Conservation (phyloP, 37 sponge, comb jelly and placozoan species). For the Ephydatia muelleri region DNA sequence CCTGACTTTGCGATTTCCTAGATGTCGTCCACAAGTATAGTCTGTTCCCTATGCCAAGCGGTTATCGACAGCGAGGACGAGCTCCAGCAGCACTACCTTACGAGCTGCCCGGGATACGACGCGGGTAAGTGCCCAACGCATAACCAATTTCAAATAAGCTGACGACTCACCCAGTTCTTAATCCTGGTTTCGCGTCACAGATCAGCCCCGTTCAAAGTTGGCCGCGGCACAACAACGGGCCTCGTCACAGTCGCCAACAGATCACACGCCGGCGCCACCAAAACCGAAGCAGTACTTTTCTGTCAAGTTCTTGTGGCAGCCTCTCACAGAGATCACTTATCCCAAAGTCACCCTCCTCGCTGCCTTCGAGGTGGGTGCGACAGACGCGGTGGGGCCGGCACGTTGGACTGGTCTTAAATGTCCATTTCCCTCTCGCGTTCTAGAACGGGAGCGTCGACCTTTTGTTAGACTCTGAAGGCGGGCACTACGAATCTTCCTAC, state of each 20-base stretch:
- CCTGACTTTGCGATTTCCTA: no score
- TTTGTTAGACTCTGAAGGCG: slow-evolving; percentile 21
- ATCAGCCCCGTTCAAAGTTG: neutral
- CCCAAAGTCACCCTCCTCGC: slow-evolving; percentile 54
- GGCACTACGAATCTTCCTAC: slow-evolving; percentile 34
- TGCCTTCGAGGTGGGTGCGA: slow-evolving; percentile 44
- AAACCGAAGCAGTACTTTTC: no score
- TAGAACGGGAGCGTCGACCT: slow-evolving; percentile 46
- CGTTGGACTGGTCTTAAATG: no score
- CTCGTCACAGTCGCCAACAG: neutral
- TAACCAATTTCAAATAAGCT: neutral
- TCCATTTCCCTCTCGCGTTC: neutral
- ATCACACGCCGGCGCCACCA: neutral
- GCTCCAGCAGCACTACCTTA: slow-evolving; percentile 53
- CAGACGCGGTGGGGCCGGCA: neutral
- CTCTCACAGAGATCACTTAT: slow-evolving; percentile 28
- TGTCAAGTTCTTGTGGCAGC: slow-evolving; percentile 64
- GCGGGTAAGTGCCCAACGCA: slow-evolving; percentile 6
- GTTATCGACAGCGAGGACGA: slow-evolving; percentile 24
- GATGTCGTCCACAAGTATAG: no score
- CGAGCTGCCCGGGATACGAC: slow-evolving; percentile 43
- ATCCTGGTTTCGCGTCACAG: neutral
- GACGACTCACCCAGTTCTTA: neutral
- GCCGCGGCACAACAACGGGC: neutral
- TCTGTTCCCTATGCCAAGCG: slow-evolving; percentile 39